Base-by-base conservation (phyloP, 2,888 invertebrate genomes). In the Trachelus troglodyta region DNA sequence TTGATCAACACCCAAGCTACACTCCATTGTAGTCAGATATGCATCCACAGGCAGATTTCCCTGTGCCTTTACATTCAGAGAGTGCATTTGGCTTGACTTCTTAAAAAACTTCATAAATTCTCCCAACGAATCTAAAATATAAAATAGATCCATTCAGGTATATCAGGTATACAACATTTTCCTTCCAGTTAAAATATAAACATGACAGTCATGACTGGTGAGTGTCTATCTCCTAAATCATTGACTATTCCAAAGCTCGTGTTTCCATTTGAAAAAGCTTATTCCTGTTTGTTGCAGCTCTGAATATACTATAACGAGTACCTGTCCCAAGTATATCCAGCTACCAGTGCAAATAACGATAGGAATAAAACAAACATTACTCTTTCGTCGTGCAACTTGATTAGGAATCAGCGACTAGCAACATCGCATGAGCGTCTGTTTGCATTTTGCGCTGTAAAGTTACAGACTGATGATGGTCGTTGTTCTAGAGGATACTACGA, bases 341-440 rank as follows among this genome's bases (percentile, higher is more conserved):
- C 56, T 56, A 56, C 23, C 6, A 56, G 2, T 56, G 56, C 56
- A 56, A 56, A 56, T 23, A 56, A 56, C 9, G 56, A 56, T 56
- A 56, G 56, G 56, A 56, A 23, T 23, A 56, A 56, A 56, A 23
- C 23, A 56, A 56, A 56, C 56, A 56, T 56, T 23, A 56, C 23
- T 56, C 56, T 23, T 56, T 56, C 56, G 56, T 23, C 56, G 56
- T 56, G 71, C 34, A 71, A 71, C 30, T 71, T 34, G 71, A 71
- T 71, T 71, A 71, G 30, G 71, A 71, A 71, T 71, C 71, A 71
- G 71, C 71, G 71, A 71, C 34, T 30, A 31, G 71, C 71, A 34
- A 30, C 33, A 9, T 71, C 15, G 71, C 71, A 34, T 71, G 71
- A 56, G 56, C 56, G 23, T 56, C 23, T 56, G 56, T 56, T 56